Evolutionary conservation across 2,113 vertebrate species (phyloP), one percentile per base, ranked within the genome.

Genomic region (Pao palembangensis): DNA sequence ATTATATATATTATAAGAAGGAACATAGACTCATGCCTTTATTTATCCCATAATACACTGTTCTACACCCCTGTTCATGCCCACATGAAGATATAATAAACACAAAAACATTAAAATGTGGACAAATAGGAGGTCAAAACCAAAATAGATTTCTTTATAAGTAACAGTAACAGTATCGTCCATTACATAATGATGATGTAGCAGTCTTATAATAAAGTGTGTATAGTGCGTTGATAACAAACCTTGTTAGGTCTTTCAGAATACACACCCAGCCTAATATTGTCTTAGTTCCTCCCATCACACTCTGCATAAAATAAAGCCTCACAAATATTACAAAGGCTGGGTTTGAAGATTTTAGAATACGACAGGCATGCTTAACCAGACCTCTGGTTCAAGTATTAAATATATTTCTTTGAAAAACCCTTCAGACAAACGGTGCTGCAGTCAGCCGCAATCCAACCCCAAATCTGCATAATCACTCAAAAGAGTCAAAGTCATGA

Each of bases 31-130:
- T 89, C 82, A 89, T 81, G 89, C 70, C 89, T 96, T 96, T 96
- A 95, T 95, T 96, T 92, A 91, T 88, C 93, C 91, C 93, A 91
- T 91, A 41, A 73, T 61, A 69, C 58, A 92, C 85, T 92, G 92
- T 92, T 93, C 91, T 93, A 92, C 93, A 94, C 93, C 64, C 57
- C 61, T 61, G 57, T 64, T 69, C 91, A 93, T 91, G 82, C 14
- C 14, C 19, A 91, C 85, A 58, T 38, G 19, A 77, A 42, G 46
- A 42, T 58, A 58, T 73, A 81, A 58, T 63, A 69, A 56, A 60
- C 84, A 92, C 87, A 88, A 85, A 90, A 64, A 55, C 76, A 87
- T 47, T 86, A 76, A 42, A 75, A 78, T 61, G 25, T 28, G 52
- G 81, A 88, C n/a, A 47, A 47, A 47, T 16, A 47, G 11, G 3